Evolutionary conservation across 1,140 invertebrate species (phyloP).

Genomic region (Drosophila tani): DNA sequence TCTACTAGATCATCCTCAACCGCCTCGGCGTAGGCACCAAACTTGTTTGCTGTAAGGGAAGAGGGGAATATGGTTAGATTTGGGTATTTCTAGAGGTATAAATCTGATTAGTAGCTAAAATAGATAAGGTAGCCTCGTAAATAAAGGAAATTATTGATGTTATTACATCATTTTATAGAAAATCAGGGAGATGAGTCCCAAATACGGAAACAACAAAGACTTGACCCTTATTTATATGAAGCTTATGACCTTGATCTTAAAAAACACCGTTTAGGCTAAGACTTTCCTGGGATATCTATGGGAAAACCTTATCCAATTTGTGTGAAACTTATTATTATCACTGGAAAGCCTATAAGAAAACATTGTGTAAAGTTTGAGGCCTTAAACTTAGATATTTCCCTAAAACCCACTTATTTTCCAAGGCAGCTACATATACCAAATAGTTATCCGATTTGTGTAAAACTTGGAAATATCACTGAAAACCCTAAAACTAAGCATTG

Average conservation of each 20-base stretch:
- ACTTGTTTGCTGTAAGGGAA: constrained; percentile 86
- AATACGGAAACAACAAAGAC: not conserved
- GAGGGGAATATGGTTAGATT: not conserved
- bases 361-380: no score
- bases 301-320: not conserved
- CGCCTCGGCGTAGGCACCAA: constrained; percentile 90
- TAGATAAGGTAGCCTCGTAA: not conserved
- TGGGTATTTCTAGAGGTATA: not conserved
- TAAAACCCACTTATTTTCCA: not conserved
- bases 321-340: not conserved
- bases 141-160: not conserved
- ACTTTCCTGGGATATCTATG: not conserved
- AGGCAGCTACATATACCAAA: not conserved
- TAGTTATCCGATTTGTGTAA: not conserved
- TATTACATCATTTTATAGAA: not conserved
- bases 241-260: not conserved
- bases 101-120: no score
- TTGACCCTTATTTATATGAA: not conserved
- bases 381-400: not conserved
- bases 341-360: no score
- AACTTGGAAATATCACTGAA: not conserved
- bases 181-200: no score
- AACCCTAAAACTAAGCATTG: not conserved
- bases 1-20: constrained; percentile 91
- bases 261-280: not conserved